Evolutionary conservation across 2,888 invertebrate genomes (phyloP).

Genomic region (Cylindroiulus punctatus): DNA sequence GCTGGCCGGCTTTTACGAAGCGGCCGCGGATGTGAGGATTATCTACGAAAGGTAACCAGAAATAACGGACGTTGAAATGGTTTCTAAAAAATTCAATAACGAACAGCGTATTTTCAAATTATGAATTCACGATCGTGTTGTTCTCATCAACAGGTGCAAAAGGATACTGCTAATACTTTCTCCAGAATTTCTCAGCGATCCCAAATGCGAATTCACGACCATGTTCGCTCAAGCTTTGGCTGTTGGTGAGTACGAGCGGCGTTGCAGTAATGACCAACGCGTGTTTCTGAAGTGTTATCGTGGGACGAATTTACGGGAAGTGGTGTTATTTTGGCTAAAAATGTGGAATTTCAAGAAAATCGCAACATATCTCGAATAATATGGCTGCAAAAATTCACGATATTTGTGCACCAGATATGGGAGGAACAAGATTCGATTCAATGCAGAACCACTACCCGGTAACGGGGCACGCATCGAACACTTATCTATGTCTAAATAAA

Average conservation of each 20-base stretch:
- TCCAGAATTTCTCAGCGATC: conserved; percentile 48
- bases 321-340: too few relatives aligned
- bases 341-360: too few relatives aligned
- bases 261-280: background rate
- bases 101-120: background rate
- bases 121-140: background rate
- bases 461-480: too few relatives aligned
- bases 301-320: too few relatives aligned
- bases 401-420: too few relatives aligned
- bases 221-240: conserved; percentile 54
- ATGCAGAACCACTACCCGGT: too few relatives aligned
- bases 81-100: background rate
- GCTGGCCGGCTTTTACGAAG: conserved; percentile 59
- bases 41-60: conserved; percentile 60
- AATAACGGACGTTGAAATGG: background rate
- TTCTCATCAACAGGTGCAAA: conserved; percentile 41
- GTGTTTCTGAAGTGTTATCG: background rate
- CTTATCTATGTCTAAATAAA: too few relatives aligned
- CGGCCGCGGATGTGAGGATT: conserved; percentile 59
- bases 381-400: too few relatives aligned
- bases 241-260: conserved; percentile 54
- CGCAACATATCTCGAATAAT: too few relatives aligned
- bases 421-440: too few relatives aligned
- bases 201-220: conserved; percentile 53
- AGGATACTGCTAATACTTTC: conserved; percentile 52